These are phyloP conservation scores for Epizoanthus illoricatus DNA, from an alignment of 92 coral and sea anemone species.

Conservation along the genomic window DNA sequence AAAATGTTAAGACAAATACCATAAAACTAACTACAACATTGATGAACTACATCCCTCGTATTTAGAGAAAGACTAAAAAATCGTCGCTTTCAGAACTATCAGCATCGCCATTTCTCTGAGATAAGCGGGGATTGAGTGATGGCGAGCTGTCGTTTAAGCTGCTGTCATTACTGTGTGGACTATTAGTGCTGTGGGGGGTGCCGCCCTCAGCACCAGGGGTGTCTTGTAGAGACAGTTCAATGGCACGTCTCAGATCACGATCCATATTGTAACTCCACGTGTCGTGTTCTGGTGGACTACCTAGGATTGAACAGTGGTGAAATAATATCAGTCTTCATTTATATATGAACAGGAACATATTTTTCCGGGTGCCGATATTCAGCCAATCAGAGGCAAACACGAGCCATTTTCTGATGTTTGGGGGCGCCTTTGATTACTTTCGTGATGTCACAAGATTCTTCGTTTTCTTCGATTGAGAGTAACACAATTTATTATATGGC, in stretches of 20 bases:
- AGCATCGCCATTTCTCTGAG: constrained; percentile 3
- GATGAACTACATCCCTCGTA: not conserved
- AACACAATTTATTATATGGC: too few species aligned
- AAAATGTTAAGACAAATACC: not conserved
- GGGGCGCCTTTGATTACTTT: too few species aligned
- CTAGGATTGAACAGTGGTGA: not conserved
- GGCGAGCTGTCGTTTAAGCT: constrained; percentile 20
- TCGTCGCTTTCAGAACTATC: constrained; percentile 36
- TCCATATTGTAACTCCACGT: constrained; percentile 36
- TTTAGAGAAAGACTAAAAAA: constrained; percentile 26
- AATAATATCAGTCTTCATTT: not conserved
- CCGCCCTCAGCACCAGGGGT: constrained; percentile 20
- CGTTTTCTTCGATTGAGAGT: too few species aligned
- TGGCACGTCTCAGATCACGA: constrained; percentile 72
- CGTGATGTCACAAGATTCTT: too few species aligned
- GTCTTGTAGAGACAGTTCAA: constrained; percentile 72
- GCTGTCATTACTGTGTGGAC: constrained; percentile 8
- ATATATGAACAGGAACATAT: too few species aligned
- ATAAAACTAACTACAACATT: not conserved
- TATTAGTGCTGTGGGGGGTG: constrained; percentile 23
- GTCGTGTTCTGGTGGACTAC: constrained; percentile 6
- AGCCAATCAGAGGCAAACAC: too few species aligned
- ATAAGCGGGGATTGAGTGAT: not conserved
- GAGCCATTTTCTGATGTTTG: too few species aligned
- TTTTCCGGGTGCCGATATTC: too few species aligned